These are phyloP conservation scores for Thecophora atra DNA, from an alignment of 2,888 invertebrate species.

Conservation along the genomic window DNA sequence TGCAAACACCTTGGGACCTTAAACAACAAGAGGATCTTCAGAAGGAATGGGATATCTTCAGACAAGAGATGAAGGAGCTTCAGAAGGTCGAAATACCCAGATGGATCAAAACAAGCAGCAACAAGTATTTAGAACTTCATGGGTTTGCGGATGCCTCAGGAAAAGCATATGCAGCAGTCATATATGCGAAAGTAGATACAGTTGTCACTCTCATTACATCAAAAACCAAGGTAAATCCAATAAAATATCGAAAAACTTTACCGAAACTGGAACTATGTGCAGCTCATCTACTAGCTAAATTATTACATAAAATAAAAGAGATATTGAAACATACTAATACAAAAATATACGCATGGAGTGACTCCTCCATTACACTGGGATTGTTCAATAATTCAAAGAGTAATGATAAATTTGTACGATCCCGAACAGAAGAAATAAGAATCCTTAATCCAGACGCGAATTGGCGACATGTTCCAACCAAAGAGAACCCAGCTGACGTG, in stretches of 20 bases:
- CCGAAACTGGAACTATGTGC: slow-evolving; percentile 2
- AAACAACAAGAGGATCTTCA: neutral
- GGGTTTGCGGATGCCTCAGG: neutral
- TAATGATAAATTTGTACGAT: too few species aligned
- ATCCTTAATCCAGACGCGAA: too few species aligned
- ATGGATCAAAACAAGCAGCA: neutral
- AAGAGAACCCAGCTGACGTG: too few species aligned
- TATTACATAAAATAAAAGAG: slow-evolving; percentile 3
- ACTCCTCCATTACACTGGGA: too few species aligned
- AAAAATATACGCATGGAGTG: too few species aligned
- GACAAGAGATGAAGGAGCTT: neutral
- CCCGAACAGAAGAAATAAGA: too few species aligned
- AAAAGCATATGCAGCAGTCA: slow-evolving; percentile 1
- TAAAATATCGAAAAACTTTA: neutral
- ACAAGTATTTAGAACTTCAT: neutral
- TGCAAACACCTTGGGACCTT: neutral
- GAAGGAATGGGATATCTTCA: neutral
- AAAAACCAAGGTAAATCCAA: slow-evolving; percentile 8
- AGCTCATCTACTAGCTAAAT: neutral
- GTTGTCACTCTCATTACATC: neutral
- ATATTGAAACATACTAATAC: too few species aligned
- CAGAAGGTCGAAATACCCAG: neutral
- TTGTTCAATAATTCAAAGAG: neutral
- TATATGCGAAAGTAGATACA: neutral
- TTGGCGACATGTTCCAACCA: too few species aligned